phyloP scores from a whole-genome alignment of 2,797 vertebrate species.

The Spheniscus humboldti region DNA sequence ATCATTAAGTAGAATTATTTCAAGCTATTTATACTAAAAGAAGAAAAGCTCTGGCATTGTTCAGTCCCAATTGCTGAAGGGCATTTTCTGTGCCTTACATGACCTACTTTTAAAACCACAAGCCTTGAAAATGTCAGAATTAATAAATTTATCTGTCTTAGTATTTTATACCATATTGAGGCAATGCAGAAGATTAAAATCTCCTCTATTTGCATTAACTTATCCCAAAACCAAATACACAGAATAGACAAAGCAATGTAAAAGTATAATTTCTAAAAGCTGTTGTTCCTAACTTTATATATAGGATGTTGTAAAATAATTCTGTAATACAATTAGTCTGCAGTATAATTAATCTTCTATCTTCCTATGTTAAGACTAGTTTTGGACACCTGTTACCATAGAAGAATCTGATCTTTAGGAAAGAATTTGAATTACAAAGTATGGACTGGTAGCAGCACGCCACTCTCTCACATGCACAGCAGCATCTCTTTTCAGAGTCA shows the following conservation, averaged over 20 bases:
- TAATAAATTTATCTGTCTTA: background rate
- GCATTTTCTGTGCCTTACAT: background rate
- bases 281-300: background rate
- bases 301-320: background rate
- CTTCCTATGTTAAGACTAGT: background rate
- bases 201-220: background rate
- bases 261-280: background rate
- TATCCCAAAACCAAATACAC: background rate
- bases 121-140: background rate
- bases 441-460: background rate
- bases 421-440: background rate
- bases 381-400: background rate
- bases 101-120: constrained; percentile 30
- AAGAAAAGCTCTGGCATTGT: background rate
- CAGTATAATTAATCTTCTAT: background rate
- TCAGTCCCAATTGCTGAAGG: background rate
- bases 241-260: background rate
- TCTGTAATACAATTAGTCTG: background rate
- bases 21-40: background rate
- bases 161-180: background rate
- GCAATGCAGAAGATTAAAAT: background rate
- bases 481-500: background rate
- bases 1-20: background rate
- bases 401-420: background rate
- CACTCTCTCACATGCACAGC: background rate